Percentiles rank a stretch among this genome's conserved stretches.
Conservation (phyloP, 2,888 invertebrate genomes). For the Agonopterix subpropinquella region DNA sequence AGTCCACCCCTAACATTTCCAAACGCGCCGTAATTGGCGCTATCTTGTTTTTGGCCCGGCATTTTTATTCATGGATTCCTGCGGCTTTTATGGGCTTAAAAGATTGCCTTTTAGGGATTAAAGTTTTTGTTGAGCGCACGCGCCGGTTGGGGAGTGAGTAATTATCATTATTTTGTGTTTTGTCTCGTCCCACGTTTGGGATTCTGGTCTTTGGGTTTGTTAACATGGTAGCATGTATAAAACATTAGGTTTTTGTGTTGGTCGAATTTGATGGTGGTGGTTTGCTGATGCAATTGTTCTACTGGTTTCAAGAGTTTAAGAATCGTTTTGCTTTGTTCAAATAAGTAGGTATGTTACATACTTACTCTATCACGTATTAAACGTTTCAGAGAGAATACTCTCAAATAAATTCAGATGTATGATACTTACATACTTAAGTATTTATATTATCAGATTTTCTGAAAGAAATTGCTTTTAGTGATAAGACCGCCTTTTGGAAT, state of each 20-base stretch:
- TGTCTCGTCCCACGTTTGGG: constrained; percentile 1
- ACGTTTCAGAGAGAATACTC: no score
- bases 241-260: neutral
- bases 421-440: no score
- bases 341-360: no score
- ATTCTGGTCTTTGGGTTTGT: neutral
- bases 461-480: no score
- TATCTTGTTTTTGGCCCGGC: constrained; percentile 14
- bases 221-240: neutral
- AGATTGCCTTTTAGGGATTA: constrained; percentile 36
- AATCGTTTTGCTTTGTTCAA: no score
- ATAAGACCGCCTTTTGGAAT: no score
- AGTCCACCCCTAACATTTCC: constrained; percentile 16
- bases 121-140: constrained; percentile 33
- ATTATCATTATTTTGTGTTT: constrained; percentile 45
- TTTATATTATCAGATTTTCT: no score
- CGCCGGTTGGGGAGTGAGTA: constrained; percentile 45
- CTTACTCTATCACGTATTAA: no score
- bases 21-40: constrained; percentile 37
- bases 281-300: no score
- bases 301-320: no score
- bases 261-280: no score
- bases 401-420: no score
- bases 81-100: constrained; percentile 19
- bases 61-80: constrained; percentile 19